A percentile compares a stretch with the other conserved stretches of the same genome.
Conservation (phyloP, 2,888 invertebrate species). For the Iphiclides podalirius region DNA sequence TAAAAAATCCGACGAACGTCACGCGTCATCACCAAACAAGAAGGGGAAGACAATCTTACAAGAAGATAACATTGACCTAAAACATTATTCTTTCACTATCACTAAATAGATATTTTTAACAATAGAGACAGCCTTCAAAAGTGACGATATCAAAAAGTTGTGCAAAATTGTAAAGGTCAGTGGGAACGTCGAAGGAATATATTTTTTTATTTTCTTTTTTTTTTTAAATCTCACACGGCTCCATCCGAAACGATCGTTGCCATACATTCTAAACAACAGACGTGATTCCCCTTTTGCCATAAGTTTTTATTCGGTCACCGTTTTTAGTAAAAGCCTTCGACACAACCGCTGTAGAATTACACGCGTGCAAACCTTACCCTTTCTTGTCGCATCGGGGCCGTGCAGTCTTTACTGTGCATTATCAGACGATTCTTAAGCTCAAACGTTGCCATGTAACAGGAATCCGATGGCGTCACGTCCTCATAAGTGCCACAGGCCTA, state of each 20-base stretch:
- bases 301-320: slow-evolving; percentile 26
- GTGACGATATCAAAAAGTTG: slow-evolving; percentile 52
- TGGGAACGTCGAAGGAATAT: slow-evolving; percentile 37
- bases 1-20: not conserved
- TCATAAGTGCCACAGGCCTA: not conserved
- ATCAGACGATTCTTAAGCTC: not conserved
- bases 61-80: slow-evolving; percentile 21
- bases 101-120: slow-evolving; percentile 30
- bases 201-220: slow-evolving; percentile 35
- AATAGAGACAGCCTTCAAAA: slow-evolving; percentile 49
- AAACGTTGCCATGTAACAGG: not conserved
- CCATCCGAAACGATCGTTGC: slow-evolving; percentile 43
- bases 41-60: slow-evolving; percentile 38
- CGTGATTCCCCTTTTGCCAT: slow-evolving; percentile 28
- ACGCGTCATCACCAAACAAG: slow-evolving; percentile 23
- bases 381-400: not conserved
- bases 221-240: slow-evolving; percentile 28
- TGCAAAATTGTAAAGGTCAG: slow-evolving; percentile 42
- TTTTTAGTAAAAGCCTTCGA: slow-evolving; percentile 21
- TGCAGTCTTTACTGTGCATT: not conserved
- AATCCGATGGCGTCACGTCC: too few relatives aligned
- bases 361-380: not conserved
- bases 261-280: slow-evolving; percentile 33
- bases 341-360: slow-evolving; percentile 26
- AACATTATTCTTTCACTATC: not conserved